Evolutionary conservation across 2,113 vertebrate species (phyloP).

Genomic region (Clupea harengus): DNA sequence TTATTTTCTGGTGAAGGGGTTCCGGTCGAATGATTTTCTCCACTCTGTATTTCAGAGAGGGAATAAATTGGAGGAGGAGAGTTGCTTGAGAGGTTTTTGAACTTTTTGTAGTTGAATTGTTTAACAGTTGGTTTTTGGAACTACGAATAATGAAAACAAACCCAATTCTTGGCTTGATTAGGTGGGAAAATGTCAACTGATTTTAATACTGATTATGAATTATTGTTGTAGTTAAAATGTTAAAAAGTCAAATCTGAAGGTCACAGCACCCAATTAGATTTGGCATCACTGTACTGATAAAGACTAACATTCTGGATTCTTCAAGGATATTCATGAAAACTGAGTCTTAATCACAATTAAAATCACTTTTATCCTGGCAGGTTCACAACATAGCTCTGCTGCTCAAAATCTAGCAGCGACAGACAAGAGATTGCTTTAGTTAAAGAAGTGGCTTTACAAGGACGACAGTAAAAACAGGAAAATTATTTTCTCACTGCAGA

Average conservation of each 20-base stretch:
- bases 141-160: neutral
- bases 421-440: neutral
- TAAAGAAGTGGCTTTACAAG: neutral
- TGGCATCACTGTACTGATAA: neutral
- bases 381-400: neutral
- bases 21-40: neutral
- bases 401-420: neutral
- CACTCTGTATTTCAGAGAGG: neutral
- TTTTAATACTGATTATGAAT: neutral
- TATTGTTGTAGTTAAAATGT: no score
- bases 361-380: no score
- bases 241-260: neutral
- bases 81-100: neutral
- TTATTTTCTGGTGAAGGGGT: neutral
- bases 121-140: neutral
- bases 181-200: neutral
- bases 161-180: neutral
- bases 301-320: neutral
- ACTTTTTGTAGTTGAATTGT: neutral
- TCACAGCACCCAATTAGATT: neutral
- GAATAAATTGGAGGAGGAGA: neutral
- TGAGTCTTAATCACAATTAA: neutral
- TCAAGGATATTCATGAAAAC: neutral
- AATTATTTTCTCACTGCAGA: neutral
- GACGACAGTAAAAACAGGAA: neutral